Evolutionary conservation across 2,888 invertebrate species (phyloP).

Genomic region (Amphipyra berbera): DNA sequence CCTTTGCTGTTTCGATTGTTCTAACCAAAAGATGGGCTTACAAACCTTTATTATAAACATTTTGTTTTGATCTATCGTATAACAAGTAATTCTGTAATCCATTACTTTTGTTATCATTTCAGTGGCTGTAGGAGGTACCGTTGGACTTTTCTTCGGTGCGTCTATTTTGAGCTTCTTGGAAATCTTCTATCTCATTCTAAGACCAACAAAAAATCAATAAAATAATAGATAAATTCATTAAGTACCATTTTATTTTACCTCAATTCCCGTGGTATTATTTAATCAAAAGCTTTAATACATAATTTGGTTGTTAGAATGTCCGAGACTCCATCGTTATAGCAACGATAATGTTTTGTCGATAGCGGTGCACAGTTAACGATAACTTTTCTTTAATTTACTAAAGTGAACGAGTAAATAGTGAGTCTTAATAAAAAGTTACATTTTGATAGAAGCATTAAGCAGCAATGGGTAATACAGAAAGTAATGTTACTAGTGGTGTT

Average conservation of each 20-base stretch:
- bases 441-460: background rate
- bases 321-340: constrained; percentile 29
- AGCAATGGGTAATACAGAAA: constrained; percentile 95
- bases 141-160: constrained; percentile 91
- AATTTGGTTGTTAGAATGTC: constrained; percentile 1
- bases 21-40: too few species aligned
- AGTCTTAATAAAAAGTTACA: background rate
- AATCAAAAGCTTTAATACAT: background rate
- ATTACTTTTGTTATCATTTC: constrained; percentile 58
- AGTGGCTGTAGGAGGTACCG: constrained; percentile 91
- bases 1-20: too few species aligned
- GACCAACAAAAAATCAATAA: constrained; percentile 23
- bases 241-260: background rate
- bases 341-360: constrained; percentile 47
- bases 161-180: constrained; percentile 91
- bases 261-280: too few species aligned
- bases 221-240: constrained; percentile 1
- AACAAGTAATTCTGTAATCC: background rate
- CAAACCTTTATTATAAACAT: too few species aligned
- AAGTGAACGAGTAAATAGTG: background rate
- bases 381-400: background rate
- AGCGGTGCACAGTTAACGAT: background rate
- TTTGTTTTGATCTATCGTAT: too few species aligned
- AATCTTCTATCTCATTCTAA: constrained; percentile 85
- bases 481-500: constrained; percentile 97